Percentiles rank a stretch among this genome's conserved stretches.
Conservation (phyloP, 2,113 vertebrate species). For the Ptilorrhoa leucosticta region DNA sequence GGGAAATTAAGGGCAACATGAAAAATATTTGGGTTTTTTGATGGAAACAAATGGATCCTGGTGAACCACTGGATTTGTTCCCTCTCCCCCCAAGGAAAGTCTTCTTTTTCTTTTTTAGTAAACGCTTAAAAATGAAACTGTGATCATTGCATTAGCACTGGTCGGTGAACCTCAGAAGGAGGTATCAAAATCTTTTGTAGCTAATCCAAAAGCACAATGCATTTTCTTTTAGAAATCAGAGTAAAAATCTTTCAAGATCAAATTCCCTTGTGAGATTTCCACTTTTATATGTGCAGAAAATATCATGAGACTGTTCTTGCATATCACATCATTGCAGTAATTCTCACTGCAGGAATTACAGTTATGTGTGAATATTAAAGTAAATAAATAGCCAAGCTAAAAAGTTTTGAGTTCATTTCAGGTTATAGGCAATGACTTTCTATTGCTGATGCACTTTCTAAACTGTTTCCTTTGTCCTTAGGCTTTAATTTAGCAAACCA, state of each 20-base stretch:
- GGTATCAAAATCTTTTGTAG: slow-evolving; percentile 28
- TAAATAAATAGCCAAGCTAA: slow-evolving; percentile 17
- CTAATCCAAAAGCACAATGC: slow-evolving; percentile 18
- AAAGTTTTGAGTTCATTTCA: slow-evolving; percentile 25
- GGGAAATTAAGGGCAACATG: not conserved
- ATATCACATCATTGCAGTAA: not conserved
- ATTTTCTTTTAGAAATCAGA: slow-evolving; percentile 21
- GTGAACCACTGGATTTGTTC: not conserved
- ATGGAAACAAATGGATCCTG: not conserved
- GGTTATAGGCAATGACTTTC: not conserved
- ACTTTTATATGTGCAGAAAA: not conserved
- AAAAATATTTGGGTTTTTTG: not conserved
- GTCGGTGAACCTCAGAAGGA: slow-evolving; percentile 21
- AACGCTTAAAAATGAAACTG: not conserved
- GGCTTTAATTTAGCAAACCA: slow-evolving; percentile 21
- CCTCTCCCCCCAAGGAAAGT: not conserved
- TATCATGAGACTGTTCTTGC: not conserved
- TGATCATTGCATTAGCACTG: slow-evolving; percentile 21
- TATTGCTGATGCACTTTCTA: not conserved
- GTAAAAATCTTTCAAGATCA: slow-evolving; percentile 49
- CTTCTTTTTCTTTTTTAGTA: not conserved
- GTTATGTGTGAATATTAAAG: slow-evolving; percentile 17
- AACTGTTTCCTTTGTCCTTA: slow-evolving; percentile 18
- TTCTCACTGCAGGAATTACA: slow-evolving; percentile 21
- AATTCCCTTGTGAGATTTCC: slow-evolving; percentile 57